A percentile compares a stretch with the other conserved stretches of the same genome.
phyloP scores from a whole-genome alignment of 2,888 invertebrate species.

The Thymelicus acteon region DNA sequence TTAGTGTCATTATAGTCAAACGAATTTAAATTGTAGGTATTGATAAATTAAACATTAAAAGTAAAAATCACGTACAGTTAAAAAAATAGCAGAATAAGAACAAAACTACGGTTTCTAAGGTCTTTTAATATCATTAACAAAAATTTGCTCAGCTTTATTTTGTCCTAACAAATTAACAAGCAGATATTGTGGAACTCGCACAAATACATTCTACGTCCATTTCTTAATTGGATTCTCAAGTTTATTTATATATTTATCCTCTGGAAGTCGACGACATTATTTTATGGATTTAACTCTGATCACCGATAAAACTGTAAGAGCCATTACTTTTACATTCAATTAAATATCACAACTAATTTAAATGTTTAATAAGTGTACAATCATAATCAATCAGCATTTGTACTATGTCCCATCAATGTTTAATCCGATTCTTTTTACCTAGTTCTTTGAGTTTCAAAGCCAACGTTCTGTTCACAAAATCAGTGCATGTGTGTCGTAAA shows the following conservation, averaged over 20 bases:
- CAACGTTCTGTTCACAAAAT: not conserved
- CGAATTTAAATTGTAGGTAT: too few relatives aligned
- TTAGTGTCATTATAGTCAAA: too few relatives aligned
- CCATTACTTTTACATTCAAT: constrained; percentile 38
- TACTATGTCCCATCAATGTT: too few relatives aligned
- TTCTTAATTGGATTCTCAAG: constrained; percentile 81
- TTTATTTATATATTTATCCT: constrained; percentile 78
- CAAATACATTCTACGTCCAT: constrained; percentile 74
- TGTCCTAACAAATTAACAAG: constrained; percentile 30
- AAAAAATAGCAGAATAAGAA: too few relatives aligned
- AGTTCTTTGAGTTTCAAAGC: not conserved
- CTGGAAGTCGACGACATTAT: constrained; percentile 64
- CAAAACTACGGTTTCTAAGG: too few relatives aligned
- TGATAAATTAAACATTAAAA: too few relatives aligned
- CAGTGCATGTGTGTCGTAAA: not conserved
- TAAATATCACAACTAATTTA: constrained; percentile 37
- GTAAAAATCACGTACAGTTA: too few relatives aligned
- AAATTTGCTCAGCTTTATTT: too few relatives aligned
- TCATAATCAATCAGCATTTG: not conserved
- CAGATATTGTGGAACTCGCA: constrained; percentile 70
- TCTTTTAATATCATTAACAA: too few relatives aligned
- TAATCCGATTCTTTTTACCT: too few relatives aligned
- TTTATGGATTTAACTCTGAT: constrained; percentile 72
- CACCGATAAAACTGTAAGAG: constrained; percentile 47
- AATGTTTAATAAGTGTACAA: constrained; percentile 28